Base-by-base conservation (phyloP, 2,113 vertebrate species). In the Ochotona curzoniae region DNA sequence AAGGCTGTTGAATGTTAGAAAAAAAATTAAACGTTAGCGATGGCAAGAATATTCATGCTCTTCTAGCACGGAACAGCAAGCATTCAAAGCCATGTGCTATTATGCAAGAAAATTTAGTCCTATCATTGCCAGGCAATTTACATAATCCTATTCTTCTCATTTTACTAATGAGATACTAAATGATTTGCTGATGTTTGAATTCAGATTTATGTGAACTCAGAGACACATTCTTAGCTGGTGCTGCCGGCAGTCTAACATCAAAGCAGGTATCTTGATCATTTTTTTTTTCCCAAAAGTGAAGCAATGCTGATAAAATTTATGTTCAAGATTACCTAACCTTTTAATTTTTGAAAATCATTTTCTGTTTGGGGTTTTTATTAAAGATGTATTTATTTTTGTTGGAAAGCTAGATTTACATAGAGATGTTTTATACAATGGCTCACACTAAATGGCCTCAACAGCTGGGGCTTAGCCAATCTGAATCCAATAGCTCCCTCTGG, bases 21-120 rank as follows among this genome's bases (percentile, higher is more conserved):
- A 67, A 38, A 15, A 70, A 57, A 74, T n/a, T 11, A 18, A 79
- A 7, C 21, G 0, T 84, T 71, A 90, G 74, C 80, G 28, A 93
- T 82, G 28, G 23, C 90, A 92, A 91, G 28, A 87, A 71, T 84
- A 49, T 26, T 89, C 32, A 26, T 89, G 63, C 69, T 44, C 0
- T 28, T 92, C 38, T 14, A 0, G 63, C 66, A 89, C 83, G 96
- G 64, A 94, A 96, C 95, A 61, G 1, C 66, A 70, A 80, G 83
- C 76, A 38, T 14, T 67, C 26, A 74, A 96, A 89, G 47, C 13
- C n/a, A 76, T 17, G 7, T 83, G 35, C 8, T 71, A 83, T 21
- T 64, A 47, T 8, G 49, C 6, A 69, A 82, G n/a, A 78, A 35
- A 84, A 35, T 47, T 30, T 26, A 90, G 12, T 64, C 30, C 38